Percentiles rank a stretch among this genome's conserved stretches.
Evolutionary conservation across 2,797 vertebrate species (phyloP).

Genomic region (Chloroceryle inda): DNA sequence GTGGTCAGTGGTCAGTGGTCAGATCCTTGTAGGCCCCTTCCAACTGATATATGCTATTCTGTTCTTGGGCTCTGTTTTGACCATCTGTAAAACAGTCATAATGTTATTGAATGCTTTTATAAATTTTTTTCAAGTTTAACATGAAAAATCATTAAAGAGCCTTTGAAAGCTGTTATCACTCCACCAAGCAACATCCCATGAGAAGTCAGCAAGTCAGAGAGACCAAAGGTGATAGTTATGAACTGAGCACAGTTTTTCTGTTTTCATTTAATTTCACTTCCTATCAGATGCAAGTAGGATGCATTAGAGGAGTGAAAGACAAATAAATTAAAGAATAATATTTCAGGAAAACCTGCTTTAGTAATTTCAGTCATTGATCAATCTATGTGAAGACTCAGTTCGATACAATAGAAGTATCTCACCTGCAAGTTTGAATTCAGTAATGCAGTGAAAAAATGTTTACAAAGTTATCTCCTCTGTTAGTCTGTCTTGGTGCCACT

Average conservation of each 20-base stretch:
- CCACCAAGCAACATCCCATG: neutral
- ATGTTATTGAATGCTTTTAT: neutral
- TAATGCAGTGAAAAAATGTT: neutral
- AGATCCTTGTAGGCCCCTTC: neutral
- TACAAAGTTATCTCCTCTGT: neutral
- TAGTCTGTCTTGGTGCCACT: neutral
- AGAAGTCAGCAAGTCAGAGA: neutral
- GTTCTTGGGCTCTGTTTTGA: neutral
- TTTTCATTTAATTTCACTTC: slow-evolving; percentile 19
- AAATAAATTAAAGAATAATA: neutral
- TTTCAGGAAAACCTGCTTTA: neutral
- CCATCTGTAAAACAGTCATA: neutral
- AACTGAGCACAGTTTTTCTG: neutral
- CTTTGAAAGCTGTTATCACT: neutral
- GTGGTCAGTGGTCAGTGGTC: neutral
- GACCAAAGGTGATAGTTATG: neutral
- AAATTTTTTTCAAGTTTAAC: neutral
- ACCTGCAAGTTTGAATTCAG: neutral
- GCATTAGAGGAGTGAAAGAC: neutral
- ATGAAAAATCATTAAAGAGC: neutral
- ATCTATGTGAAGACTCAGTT: neutral
- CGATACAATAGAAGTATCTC: neutral
- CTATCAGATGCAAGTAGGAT: neutral
- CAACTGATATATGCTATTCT: neutral
- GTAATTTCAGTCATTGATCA: neutral